Percentiles rank a stretch among this genome's conserved stretches.
phyloP scores from a whole-genome alignment of 2,888 invertebrate species.

The Drosophila phalerata region DNA sequence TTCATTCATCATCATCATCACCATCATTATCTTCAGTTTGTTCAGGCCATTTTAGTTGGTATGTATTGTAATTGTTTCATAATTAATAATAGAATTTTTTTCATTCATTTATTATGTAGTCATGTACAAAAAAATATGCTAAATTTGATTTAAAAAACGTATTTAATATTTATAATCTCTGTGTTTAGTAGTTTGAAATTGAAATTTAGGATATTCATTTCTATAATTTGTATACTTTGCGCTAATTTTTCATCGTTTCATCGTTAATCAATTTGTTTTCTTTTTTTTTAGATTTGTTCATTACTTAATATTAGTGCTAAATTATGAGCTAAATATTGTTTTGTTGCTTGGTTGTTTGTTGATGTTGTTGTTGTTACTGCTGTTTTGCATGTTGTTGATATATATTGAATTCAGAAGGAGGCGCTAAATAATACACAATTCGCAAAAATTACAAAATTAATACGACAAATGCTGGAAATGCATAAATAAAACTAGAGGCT shows the following conservation, averaged over 20 bases:
- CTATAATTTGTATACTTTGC: constrained; percentile 65
- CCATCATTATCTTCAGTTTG: constrained; percentile 27
- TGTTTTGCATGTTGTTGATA: constrained; percentile 34
- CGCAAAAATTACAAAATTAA: constrained; percentile 49
- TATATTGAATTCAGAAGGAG: constrained; percentile 49
- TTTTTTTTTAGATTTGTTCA: constrained; percentile 61
- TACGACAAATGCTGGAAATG: constrained; percentile 56
- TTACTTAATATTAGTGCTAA: constrained; percentile 78
- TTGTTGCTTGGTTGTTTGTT: constrained; percentile 35
- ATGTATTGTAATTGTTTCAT: constrained; percentile 45
- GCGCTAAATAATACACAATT: constrained; percentile 41
- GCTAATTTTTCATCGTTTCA: constrained; percentile 59
- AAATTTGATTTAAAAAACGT: constrained; percentile 70
- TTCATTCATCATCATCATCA: constrained; percentile 11
- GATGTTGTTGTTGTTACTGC: constrained; percentile 14
- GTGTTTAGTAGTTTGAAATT: constrained; percentile 67
- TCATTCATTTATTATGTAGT: constrained; percentile 38
- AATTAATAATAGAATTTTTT: constrained; percentile 41
- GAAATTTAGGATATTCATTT: constrained; percentile 71
- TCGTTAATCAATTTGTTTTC: constrained; percentile 47
- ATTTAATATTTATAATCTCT: constrained; percentile 71
- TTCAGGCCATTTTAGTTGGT: constrained; percentile 60
- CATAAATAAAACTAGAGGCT: constrained; percentile 71
- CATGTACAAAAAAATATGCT: constrained; percentile 76
- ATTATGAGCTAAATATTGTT: constrained; percentile 74